These are phyloP conservation scores for Incurvaria masculella DNA, from an alignment of 2,888 invertebrate species.

Conservation along the genomic window DNA sequence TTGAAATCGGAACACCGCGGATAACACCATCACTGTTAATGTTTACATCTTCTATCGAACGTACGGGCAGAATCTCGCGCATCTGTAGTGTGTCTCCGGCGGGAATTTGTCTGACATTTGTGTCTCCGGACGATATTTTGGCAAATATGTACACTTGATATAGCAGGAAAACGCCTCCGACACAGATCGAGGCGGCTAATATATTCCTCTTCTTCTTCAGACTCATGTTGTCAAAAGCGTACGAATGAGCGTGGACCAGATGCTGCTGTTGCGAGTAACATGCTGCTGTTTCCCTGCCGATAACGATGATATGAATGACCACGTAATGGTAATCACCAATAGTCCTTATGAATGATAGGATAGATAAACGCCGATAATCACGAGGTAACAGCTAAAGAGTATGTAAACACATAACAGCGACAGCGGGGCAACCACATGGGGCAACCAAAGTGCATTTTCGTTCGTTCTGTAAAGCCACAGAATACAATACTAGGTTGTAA, in stretches of 20 bases:
- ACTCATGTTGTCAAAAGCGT: slow-evolving; percentile 20
- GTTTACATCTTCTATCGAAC: slow-evolving; percentile 36
- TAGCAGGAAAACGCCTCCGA: slow-evolving; percentile 35
- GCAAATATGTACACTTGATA: slow-evolving; percentile 47
- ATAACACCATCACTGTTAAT: slow-evolving; percentile 41
- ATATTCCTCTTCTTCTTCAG: slow-evolving; percentile 44
- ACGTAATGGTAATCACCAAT: too few species aligned
- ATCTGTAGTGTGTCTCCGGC: slow-evolving; percentile 27
- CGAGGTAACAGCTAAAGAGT: too few species aligned
- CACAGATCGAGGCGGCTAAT: slow-evolving; percentile 31
- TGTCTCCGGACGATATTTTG: slow-evolving; percentile 32
- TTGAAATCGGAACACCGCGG: slow-evolving; percentile 35
- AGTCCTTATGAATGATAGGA: too few species aligned
- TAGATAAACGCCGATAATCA: too few species aligned
- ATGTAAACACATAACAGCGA: too few species aligned
- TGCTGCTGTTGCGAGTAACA: neutral
- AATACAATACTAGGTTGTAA: too few species aligned
- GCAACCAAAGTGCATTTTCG: too few species aligned
- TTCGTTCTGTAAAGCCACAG: too few species aligned
- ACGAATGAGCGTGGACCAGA: neutral
- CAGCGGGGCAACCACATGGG: too few species aligned
- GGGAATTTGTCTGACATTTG: slow-evolving; percentile 24
- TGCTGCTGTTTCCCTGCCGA: too few species aligned
- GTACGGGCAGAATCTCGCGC: slow-evolving; percentile 26
- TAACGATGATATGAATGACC: too few species aligned